Evolutionary conservation across 2,797 vertebrate genomes (phyloP).

Genomic region (Myiotriccus ornatus): DNA sequence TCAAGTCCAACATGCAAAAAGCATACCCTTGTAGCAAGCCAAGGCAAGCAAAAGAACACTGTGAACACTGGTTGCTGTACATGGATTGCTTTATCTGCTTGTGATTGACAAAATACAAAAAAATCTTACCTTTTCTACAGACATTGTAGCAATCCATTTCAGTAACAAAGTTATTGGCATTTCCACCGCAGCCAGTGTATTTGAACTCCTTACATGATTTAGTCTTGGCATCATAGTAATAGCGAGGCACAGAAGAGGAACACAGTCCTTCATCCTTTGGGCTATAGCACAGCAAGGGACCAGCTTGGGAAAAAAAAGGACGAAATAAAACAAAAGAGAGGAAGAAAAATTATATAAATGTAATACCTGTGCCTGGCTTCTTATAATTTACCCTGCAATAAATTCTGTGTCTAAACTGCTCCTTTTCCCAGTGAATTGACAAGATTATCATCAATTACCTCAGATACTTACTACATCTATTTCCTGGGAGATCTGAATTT

Average conservation of each 20-base stretch:
- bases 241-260: constrained; percentile 85
- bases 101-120: neutral
- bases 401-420: neutral
- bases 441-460: neutral
- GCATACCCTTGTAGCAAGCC: neutral
- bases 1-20: neutral
- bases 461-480: neutral
- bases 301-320: constrained; percentile 58
- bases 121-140: constrained; percentile 80
- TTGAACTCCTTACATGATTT: constrained; percentile 84
- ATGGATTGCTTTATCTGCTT: neutral
- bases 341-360: neutral
- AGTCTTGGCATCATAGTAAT: constrained; percentile 83
- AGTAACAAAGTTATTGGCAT: constrained; percentile 88
- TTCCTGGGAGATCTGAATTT: neutral
- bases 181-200: constrained; percentile 91
- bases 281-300: constrained; percentile 85
- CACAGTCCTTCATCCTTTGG: constrained; percentile 86
- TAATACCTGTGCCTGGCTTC: neutral
- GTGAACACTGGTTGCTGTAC: neutral
- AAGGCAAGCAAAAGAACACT: neutral
- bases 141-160: constrained; percentile 78
- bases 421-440: neutral
- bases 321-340: neutral
- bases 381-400: neutral